Evolutionary conservation across 2,113 vertebrate genomes (phyloP), one percentile per base, ranked within the genome.

Genomic region (Hydrochoerus hydrochaeris): DNA sequence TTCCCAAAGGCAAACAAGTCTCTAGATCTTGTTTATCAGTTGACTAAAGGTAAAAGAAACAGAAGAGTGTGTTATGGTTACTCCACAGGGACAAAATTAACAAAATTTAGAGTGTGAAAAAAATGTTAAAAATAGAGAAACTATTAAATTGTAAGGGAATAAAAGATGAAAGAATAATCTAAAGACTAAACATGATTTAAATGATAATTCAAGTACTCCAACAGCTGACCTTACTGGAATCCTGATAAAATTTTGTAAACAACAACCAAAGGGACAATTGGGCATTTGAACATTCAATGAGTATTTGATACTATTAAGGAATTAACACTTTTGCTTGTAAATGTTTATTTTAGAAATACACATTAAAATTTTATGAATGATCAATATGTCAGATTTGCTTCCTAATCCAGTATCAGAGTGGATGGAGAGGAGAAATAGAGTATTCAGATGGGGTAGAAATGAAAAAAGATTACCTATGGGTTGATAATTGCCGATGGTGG

Each of bases 261-360:
- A 96, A 49, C 9, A 65, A 62, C 3, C 24, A 32, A 94, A 88
- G 73, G 86, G 62, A 67, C 52, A 67, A 32, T 46, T 41, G 77
- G 62, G 46, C 32, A 77, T 86, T 17, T 38, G 14, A 97, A 89
- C 19, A 57, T 30, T 71, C 14, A 46, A 26, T 85, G 49, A 35
- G 82, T 86, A 62, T 82, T 93, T 86, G 24, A 35, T 63, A 62
- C 89, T 78, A 63, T 71, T 73, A 95, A 80, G 26, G 12, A 81
- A 85, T 52, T 62, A 52, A 83, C 71, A 65, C 17, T 65, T 54
- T 75, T 86, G 84, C 32, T 13, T 80, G 20, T 90, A 75, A 88
- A 46, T 73, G 46, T 62, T 88, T 91, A 90, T 85, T 94, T 94
- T 94, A 92, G 52, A 62, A 63, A 49, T 26, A 58, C 10, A 24